These are phyloP conservation scores for Selene dorsalis DNA, from an alignment of 2,797 vertebrate species.

Conservation along the genomic window DNA sequence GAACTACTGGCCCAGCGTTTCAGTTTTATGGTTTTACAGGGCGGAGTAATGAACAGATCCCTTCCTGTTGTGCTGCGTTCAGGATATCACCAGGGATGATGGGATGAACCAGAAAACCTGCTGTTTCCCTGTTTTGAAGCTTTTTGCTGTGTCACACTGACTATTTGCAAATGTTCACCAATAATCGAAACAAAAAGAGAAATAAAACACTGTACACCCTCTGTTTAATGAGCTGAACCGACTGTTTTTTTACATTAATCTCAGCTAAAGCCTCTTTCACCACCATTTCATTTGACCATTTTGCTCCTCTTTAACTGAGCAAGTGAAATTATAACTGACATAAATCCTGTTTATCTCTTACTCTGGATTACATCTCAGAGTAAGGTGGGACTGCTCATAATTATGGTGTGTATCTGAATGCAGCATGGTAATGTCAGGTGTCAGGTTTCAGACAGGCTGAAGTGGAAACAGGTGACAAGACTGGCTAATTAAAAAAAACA, in stretches of 20 bases:
- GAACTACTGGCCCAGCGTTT: too few relatives aligned
- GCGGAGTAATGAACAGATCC: neutral
- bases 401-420: neutral
- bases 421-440: neutral
- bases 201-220: neutral
- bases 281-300: neutral
- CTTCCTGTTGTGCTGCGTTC: neutral
- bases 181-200: neutral
- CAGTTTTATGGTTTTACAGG: too few relatives aligned
- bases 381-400: accelerated
- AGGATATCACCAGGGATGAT: neutral
- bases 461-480: neutral
- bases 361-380: neutral
- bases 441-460: neutral
- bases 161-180: neutral
- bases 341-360: neutral
- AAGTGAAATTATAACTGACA: neutral
- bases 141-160: neutral
- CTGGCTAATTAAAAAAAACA: neutral
- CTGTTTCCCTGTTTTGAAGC: neutral
- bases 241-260: neutral
- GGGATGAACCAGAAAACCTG: neutral
- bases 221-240: neutral
- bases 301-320: neutral
- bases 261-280: neutral